A percentile compares a stretch with the other conserved stretches of the same genome.
Evolutionary conservation across 2,888 invertebrate species (phyloP).

Genomic region (Drosophila paracracens): DNA sequence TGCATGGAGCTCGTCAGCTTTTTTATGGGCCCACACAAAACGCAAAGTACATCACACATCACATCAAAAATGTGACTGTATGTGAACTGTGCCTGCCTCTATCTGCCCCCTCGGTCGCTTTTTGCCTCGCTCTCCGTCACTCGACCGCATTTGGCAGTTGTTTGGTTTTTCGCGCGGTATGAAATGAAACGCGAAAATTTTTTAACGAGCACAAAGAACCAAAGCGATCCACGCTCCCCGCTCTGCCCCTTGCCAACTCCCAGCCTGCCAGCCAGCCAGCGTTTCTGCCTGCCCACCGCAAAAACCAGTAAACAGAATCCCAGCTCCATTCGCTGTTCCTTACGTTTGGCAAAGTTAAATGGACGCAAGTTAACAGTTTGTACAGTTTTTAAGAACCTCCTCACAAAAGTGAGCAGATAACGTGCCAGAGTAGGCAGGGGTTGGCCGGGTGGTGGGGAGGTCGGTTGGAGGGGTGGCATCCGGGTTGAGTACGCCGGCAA

Average conservation of each 20-base stretch:
- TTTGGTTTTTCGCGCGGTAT: constrained; percentile 60
- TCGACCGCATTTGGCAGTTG: constrained; percentile 71
- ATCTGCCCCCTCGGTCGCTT: background rate
- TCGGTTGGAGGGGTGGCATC: background rate
- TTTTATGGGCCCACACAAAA: constrained; percentile 50
- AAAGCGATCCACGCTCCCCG: constrained; percentile 34
- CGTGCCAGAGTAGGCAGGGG: background rate
- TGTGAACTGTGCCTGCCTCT: constrained; percentile 31
- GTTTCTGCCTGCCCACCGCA: constrained; percentile 38
- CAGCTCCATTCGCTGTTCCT: constrained; percentile 19
- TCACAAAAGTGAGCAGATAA: constrained; percentile 34
- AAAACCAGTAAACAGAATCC: constrained; percentile 34
- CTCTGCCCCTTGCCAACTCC: background rate
- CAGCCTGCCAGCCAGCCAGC: constrained; percentile 3
- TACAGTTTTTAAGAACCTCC: constrained; percentile 47
- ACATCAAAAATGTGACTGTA: constrained; percentile 57
- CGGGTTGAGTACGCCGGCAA: constrained; percentile 4
- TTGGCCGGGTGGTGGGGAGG: background rate
- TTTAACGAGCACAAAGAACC: constrained; percentile 76
- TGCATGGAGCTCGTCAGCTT: constrained; percentile 58
- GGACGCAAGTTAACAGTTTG: constrained; percentile 72
- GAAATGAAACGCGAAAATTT: constrained; percentile 78
- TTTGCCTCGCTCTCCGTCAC: constrained; percentile 13
- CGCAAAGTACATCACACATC: constrained; percentile 31
- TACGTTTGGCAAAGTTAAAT: constrained; percentile 66